These are phyloP conservation scores for Neodon shergylaensis DNA, from an alignment of 2,113 vertebrate species.

Conservation along the genomic window DNA sequence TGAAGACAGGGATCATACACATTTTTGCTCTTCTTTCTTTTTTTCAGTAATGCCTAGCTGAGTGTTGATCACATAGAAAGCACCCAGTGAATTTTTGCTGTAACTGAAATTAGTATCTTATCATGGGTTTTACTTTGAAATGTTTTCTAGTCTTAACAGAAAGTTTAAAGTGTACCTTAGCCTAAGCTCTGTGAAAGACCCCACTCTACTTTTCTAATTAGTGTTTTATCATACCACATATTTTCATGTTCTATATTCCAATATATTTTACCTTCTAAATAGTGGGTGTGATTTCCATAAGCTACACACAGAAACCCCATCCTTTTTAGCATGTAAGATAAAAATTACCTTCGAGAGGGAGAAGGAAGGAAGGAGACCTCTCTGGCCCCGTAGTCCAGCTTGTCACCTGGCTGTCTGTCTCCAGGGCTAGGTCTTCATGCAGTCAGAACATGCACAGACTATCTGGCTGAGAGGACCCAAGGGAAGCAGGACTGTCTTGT, in stretches of 20 bases:
- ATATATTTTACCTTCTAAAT: background rate
- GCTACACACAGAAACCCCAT: background rate
- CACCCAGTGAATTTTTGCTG: background rate
- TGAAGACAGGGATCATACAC: background rate
- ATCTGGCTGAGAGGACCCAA: background rate
- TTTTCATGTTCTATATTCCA: background rate
- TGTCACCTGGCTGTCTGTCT: background rate
- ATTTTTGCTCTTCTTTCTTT: background rate
- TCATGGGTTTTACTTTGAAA: background rate
- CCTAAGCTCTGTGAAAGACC: background rate
- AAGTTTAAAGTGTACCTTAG: background rate
- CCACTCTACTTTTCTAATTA: background rate
- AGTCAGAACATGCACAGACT: background rate
- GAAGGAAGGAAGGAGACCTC: background rate
- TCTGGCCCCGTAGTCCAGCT: background rate
- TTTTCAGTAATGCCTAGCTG: background rate
- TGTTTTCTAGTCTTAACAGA: background rate
- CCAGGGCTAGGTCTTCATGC: background rate
- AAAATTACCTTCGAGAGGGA: background rate
- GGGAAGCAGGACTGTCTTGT: background rate
- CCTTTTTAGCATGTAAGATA: background rate
- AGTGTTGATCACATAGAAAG: background rate
- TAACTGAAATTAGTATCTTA: background rate
- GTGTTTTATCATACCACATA: background rate
- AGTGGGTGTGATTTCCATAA: conserved; percentile 20